phyloP scores from a whole-genome alignment of 2,888 invertebrate genomes.

The Mesorhabditis spiculigera region DNA sequence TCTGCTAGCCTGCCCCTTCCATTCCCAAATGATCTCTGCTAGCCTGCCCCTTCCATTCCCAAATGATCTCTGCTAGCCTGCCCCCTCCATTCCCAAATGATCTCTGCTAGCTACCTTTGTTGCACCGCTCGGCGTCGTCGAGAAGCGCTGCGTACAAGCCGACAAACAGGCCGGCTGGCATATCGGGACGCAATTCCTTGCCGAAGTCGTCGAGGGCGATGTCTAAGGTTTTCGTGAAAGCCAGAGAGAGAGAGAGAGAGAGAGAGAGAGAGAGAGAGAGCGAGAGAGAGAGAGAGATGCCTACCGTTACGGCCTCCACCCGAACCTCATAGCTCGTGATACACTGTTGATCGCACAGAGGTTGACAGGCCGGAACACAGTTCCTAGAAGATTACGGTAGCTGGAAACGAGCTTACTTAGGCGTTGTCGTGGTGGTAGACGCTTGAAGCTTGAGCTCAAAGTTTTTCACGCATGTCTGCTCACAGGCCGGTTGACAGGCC shows the following conservation, averaged over 20 bases:
- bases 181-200: slow-evolving; percentile 20
- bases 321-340: slow-evolving; percentile 10
- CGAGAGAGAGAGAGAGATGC: too few relatives aligned
- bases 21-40: too few relatives aligned
- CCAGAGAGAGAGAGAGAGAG: too few relatives aligned
- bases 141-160: slow-evolving; percentile 20
- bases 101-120: too few relatives aligned
- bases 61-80: too few relatives aligned
- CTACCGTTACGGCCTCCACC: too few relatives aligned
- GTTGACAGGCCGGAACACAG: slow-evolving; percentile 30
- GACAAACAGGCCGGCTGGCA: slow-evolving; percentile 26
- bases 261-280: too few relatives aligned
- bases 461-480: not conserved
- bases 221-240: too few relatives aligned
- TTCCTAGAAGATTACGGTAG: slow-evolving; percentile 12
- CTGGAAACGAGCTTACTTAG: not conserved
- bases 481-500: slow-evolving; percentile 5
- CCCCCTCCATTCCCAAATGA: too few relatives aligned
- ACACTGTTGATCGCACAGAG: slow-evolving; percentile 27
- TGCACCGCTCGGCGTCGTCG: too few relatives aligned
- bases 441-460: not conserved
- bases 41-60: too few relatives aligned
- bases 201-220: not conserved
- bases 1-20: too few relatives aligned
- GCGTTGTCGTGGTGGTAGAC: not conserved